Evolutionary conservation across 2,888 invertebrate species (phyloP).

Genomic region (Chirona hameri): DNA sequence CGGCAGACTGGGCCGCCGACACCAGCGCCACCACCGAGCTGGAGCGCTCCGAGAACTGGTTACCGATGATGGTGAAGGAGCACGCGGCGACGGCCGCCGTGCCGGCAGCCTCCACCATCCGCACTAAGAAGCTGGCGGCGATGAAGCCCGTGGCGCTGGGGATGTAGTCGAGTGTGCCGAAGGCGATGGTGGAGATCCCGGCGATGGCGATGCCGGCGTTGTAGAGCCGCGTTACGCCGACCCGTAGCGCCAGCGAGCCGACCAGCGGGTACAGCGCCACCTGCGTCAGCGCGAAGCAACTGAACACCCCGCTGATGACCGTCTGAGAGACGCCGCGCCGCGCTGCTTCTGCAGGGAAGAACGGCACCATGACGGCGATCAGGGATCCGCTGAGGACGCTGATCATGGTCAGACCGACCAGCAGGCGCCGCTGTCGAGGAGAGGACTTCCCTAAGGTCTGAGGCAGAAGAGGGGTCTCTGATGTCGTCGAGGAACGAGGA

Average conservation of each 20-base stretch:
- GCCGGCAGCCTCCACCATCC: neutral
- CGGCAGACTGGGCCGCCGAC: neutral
- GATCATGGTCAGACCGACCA: neutral
- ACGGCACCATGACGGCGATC: slow-evolving; percentile 9
- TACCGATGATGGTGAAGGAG: slow-evolving; percentile 26
- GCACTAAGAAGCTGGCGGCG: neutral
- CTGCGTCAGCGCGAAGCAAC: slow-evolving; percentile 10
- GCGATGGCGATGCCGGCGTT: slow-evolving; percentile 24
- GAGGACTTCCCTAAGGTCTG: neutral
- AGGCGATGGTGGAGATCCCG: neutral
- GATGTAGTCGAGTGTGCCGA: neutral
- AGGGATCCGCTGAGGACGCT: slow-evolving; percentile 4
- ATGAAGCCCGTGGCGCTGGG: neutral
- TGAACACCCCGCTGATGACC: neutral
- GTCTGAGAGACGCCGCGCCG: neutral
- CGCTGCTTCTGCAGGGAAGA: slow-evolving; percentile 13
- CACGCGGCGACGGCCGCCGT: too few species aligned
- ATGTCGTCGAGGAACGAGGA: too few species aligned
- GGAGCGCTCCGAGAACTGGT: neutral
- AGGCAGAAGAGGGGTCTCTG: too few species aligned
- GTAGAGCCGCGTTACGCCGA: slow-evolving; percentile 14
- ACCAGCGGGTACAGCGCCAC: neutral
- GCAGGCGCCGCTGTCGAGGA: neutral
- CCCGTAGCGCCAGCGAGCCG: too few species aligned
- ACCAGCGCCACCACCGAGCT: neutral